phyloP scores from a whole-genome alignment of 2,888 invertebrate genomes.

The Parnassius smintheus region DNA sequence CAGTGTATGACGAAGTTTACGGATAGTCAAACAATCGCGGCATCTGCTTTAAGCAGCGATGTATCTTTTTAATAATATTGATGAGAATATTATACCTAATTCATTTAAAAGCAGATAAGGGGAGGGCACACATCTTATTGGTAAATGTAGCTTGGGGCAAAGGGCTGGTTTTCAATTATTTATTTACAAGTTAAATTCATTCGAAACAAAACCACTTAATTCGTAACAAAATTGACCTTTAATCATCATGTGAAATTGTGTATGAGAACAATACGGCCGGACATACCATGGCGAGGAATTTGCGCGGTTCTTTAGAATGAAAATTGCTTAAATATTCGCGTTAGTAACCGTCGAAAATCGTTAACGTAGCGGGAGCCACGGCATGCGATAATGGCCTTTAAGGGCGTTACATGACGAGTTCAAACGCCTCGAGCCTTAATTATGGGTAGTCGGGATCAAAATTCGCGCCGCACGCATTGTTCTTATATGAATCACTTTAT shows the following conservation, averaged over 20 bases:
- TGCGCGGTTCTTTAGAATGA: not conserved
- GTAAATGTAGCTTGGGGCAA: not conserved
- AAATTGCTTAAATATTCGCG: slow-evolving; percentile 7
- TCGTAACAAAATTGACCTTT: slow-evolving; percentile 11
- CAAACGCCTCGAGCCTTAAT: slow-evolving; percentile 25
- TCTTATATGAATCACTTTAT: slow-evolving; percentile 18
- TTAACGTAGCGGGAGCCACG: not conserved
- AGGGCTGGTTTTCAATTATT: not conserved
- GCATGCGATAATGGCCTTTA: slow-evolving; percentile 14
- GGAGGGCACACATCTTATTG: no score
- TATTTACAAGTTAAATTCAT: slow-evolving; percentile 14
- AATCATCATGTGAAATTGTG: slow-evolving; percentile 17
- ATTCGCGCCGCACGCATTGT: slow-evolving; percentile 20
- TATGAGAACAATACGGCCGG: slow-evolving; percentile 12
- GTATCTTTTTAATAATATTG: no score
- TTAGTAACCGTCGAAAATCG: slow-evolving; percentile 8
- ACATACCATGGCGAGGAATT: slow-evolving; percentile 9
- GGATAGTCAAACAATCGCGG: no score
- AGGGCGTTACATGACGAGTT: slow-evolving; percentile 7
- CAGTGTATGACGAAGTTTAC: no score
- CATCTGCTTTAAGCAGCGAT: no score
- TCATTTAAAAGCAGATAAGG: no score
- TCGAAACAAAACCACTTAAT: slow-evolving; percentile 15
- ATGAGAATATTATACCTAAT: no score
- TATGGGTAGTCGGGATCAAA: slow-evolving; percentile 17